Evolutionary conservation across 1,140 invertebrate species (phyloP), one percentile per base, ranked within the genome.

Genomic region (Drosophila punjabiensis): DNA sequence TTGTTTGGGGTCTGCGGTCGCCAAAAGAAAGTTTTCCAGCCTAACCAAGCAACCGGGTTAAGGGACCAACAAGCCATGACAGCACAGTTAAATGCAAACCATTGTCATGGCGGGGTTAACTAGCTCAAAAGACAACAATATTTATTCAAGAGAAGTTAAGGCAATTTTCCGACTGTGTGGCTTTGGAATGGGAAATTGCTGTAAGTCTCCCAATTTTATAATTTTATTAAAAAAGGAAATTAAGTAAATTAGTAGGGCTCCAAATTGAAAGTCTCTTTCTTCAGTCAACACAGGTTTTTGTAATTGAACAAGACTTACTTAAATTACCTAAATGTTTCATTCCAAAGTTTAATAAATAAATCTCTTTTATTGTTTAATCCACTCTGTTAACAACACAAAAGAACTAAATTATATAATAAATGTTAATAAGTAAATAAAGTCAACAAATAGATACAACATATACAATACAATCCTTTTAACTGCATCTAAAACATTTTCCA

Each of bases 61-160:
- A 32, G 69, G 69, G 71, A 47, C 39, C 71, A 75, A 74, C 71
- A 62, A 75, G 71, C 55, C 71, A 74, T 75, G 71, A 74, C 71
- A 74, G 45, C 39, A 37, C 55, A 74, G 55, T 74, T 74, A 73
- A 74, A 73, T 59, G 55, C 39, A 37, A 71, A 47, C 68, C 55
- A 74, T 53, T 61, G 56, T 74, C 65, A 55, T 56, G 65, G 18
- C 33, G 20, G 56, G 68, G 20, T 74, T 75, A 62, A 75, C 47
- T 73, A 35, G 67, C 70, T 59, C 67, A 20, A 35, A 50, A 68
- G n/a, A 48, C 14, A 11, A n/a, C 14, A 37, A 50, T 69, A 70
- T 69, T 30, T 37, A 39, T 48, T 55, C 18, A 33, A 2, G 32
- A 70, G 30, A 24, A 3, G 18, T 47, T 30, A 5, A 30, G n/a